Base-by-base conservation (phyloP, 2,888 invertebrate species). In the Dione vanillae region DNA sequence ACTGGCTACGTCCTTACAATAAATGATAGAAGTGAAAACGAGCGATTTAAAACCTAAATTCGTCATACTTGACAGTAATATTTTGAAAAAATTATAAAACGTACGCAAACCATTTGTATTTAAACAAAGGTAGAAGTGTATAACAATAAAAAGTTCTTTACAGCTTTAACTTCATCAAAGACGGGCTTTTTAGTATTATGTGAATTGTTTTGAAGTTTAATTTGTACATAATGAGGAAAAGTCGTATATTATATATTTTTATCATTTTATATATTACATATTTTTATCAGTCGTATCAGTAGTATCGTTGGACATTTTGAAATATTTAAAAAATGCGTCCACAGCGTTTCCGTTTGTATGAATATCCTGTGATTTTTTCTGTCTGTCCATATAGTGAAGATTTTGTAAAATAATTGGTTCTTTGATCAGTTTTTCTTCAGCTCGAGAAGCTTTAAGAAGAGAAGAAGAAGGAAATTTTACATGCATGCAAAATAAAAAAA, bases 271-370 rank as follows among this genome's bases (percentile, higher is more conserved):
- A n/a, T n/a, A n/a, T n/a, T n/a, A n/a, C n/a, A n/a, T n/a, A n/a
- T n/a, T n/a, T n/a, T n/a, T n/a, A n/a, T n/a, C n/a, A n/a, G n/a
- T n/a, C n/a, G n/a, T n/a, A n/a, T n/a, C 68, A 1, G 64, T 64
- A 2, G 58, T 71, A 2, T 67, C 65, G 1, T 71, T 74, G 0
- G 72, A 59, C 5, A 70, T 54, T 51, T 74, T 77, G 40, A 79
- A 77, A 19, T 71, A 73, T 16, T 69, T 72, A 16, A 79, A 78
- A 65, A 78, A 79, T 0, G 74, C 73, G 11, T 79, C 75, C 0
- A 79, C 76, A 0, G 71, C 75, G 5, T 37, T 72, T 0, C 58
- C 65, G 12, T 65, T 62, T 7, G 52, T 40, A 10, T 20, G 3
- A 8, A 61, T n/a, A 6, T 11, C 47, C 37, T 51, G 45, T 7